phyloP scores from a whole-genome alignment of 1,140 invertebrate species.

The Orchestia grillus region DNA sequence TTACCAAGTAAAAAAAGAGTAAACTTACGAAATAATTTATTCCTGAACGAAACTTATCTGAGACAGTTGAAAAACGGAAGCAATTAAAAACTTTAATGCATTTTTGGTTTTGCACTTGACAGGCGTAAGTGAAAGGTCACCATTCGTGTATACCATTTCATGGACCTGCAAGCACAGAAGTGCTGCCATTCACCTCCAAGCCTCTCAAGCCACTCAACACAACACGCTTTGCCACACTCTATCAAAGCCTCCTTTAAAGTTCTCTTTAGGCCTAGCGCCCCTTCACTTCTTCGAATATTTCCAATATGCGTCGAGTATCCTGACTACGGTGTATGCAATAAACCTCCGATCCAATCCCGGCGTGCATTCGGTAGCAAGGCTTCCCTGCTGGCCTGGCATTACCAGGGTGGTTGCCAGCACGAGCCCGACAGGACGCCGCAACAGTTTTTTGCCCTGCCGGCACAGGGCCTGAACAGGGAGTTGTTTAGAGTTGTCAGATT shows the following conservation, averaged over 20 bases:
- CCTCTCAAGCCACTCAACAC: background rate
- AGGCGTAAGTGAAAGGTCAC: background rate
- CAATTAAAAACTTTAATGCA: background rate
- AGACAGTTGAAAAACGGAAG: background rate
- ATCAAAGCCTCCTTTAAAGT: constrained; percentile 33
- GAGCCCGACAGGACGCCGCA: background rate
- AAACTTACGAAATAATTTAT: background rate
- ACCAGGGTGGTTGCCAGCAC: background rate
- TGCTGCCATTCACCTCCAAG: constrained; percentile 2
- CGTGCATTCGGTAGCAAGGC: constrained; percentile 46
- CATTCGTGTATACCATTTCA: background rate
- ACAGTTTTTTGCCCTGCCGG: background rate
- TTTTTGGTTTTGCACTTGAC: background rate
- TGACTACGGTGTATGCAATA: constrained; percentile 30
- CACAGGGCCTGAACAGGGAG: constrained; percentile 29
- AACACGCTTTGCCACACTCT: constrained; percentile 3
- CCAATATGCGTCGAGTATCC: constrained; percentile 48
- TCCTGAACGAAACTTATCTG: background rate
- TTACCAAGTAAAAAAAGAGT: background rate
- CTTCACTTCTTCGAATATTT: constrained; percentile 44
- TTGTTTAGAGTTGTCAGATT: constrained; percentile 38
- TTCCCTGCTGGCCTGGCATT: background rate
- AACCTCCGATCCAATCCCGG: constrained; percentile 38
- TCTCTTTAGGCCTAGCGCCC: constrained; percentile 46
- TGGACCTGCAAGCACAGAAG: background rate